Percentiles rank a stretch among this genome's conserved stretches.
phyloP scores from a whole-genome alignment of 2,113 vertebrate species.

The Thermophis baileyi region DNA sequence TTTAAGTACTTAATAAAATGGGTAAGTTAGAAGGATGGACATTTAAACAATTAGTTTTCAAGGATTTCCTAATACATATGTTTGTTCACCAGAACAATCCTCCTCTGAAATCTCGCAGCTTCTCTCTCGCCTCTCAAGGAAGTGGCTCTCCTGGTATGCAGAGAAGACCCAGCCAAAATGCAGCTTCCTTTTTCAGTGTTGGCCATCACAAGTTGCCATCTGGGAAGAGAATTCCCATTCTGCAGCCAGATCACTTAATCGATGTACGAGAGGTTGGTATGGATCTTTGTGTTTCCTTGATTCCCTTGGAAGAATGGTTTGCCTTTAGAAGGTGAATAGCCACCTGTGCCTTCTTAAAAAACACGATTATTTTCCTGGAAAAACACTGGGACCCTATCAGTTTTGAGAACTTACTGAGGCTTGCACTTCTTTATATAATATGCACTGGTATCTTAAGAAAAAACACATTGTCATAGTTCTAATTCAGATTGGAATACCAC shows the following conservation, averaged over 20 bases:
- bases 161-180: slow-evolving; percentile 86
- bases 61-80: slow-evolving; percentile 59
- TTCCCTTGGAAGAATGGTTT: background rate
- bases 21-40: background rate
- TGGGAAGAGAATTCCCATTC: slow-evolving; percentile 76
- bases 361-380: background rate
- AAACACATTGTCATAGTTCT: background rate
- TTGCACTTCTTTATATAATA: background rate
- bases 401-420: background rate
- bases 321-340: background rate
- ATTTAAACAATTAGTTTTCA: slow-evolving; percentile 41
- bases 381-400: too few species aligned
- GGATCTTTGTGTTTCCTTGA: background rate
- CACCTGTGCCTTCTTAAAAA: background rate
- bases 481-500: background rate
- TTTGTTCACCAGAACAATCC: slow-evolving; percentile 86
- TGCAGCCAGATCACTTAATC: slow-evolving; percentile 90
- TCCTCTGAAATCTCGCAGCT: slow-evolving; percentile 91
- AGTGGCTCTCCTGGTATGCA: slow-evolving; percentile 87
- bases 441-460: background rate
- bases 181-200: slow-evolving; percentile 80
- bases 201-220: slow-evolving; percentile 80
- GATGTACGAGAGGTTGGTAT: slow-evolving; percentile 90
- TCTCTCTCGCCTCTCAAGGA: slow-evolving; percentile 90
- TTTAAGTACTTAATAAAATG: slow-evolving; percentile 7